Base-by-base conservation (phyloP, 2,113 vertebrate genomes). In the Marcusenius ussheri region DNA sequence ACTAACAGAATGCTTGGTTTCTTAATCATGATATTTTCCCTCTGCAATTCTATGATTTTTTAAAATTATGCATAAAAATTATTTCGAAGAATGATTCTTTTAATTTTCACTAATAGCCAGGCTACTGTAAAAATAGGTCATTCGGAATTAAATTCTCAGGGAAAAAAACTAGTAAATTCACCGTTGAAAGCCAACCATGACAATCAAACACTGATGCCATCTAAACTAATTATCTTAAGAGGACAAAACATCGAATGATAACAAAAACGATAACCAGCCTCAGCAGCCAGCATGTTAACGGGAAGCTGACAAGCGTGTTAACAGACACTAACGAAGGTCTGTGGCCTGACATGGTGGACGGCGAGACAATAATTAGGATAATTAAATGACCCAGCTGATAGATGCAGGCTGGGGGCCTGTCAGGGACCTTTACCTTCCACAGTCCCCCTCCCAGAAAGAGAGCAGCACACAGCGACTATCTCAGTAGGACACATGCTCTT, bases 301-400 rank as follows among this genome's bases (percentile, higher is more conserved):
- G 86, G 27, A 90, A 84, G 92, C 90, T 91, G 93, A 92, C 91
- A 49, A 91, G 94, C 93, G 94, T 35, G 92, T 94, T 94, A 95
- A 89, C 47, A 91, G 90, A 91, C 88, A 47, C 90, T 93, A 93
- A 93, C 91, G 85, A 92, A 92, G 66, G 88, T 87, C 66, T 51
- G 91, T 21, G 85, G 45, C 24, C 88, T 58, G 91, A 58, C 80
- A 50, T 90, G 88, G 83, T 21, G 45, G 87, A 87, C 80, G 77
- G 88, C 45, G 88, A 46, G 31, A 90, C 86, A 91, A 92, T 94
- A 96, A 96, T 96, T 96, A 96, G 93, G 94, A 94, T 96, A 96
- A 96, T 95, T 96, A 94, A 95, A 96, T 95, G 95, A 96, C 93
- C 58, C 87, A 47, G 50, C 93, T 95, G 94, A 96, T 95, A 95